These are phyloP conservation scores for Lepus oiostolus DNA, from an alignment of 2,797 vertebrate species.

Conservation along the genomic window DNA sequence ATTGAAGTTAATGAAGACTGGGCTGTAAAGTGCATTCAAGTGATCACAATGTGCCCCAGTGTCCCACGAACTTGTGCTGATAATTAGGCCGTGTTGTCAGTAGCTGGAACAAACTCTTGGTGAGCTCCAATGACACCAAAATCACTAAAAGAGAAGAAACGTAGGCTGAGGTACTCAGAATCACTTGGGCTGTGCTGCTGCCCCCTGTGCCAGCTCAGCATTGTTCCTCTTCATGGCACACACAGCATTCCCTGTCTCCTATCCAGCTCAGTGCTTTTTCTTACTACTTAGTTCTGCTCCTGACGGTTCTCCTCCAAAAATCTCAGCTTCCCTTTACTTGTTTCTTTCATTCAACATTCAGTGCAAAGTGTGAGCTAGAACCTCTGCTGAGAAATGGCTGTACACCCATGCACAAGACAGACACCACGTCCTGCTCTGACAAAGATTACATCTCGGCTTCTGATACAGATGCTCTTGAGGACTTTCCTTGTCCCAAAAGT, in stretches of 20 bases:
- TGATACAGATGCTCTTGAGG: background rate
- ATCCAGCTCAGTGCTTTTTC: background rate
- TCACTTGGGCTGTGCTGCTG: background rate
- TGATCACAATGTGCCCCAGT: background rate
- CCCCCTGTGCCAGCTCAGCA: background rate
- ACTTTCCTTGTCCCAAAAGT: background rate
- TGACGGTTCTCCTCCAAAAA: background rate
- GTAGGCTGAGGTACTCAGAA: background rate
- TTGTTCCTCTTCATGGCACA: background rate
- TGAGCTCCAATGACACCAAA: background rate
- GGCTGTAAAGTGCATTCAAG: background rate
- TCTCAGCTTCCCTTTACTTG: background rate
- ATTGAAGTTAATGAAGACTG: conserved; percentile 2
- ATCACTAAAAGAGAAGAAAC: background rate
- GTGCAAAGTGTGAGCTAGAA: background rate
- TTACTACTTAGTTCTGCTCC: background rate
- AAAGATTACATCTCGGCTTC: conserved; percentile 2
- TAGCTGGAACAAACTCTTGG: no score
- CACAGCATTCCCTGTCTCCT: background rate
- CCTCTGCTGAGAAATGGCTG: background rate
- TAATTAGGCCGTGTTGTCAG: no score
- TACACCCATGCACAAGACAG: background rate
- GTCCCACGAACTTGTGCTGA: no score
- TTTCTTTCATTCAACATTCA: background rate
- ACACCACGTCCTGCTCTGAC: background rate